A percentile compares a stretch with the other conserved stretches of the same genome.
These are phyloP conservation scores for Mixornis gularis DNA, from an alignment of 2,113 vertebrate genomes.

Conservation along the genomic window DNA sequence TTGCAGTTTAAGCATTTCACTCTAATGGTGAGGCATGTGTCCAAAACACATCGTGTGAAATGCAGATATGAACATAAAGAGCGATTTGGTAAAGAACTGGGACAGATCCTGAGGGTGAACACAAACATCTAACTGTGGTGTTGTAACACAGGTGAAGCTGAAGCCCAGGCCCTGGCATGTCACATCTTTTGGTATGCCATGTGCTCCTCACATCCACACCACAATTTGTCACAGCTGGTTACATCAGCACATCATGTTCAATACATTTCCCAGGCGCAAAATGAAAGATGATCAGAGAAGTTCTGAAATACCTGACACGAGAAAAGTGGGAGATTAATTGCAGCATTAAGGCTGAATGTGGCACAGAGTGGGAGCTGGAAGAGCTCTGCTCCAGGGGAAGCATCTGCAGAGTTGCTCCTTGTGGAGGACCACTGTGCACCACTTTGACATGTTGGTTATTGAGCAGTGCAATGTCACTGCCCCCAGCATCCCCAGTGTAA, in stretches of 20 bases:
- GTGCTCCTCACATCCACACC: not conserved
- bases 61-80: not conserved
- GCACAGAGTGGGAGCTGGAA: not conserved
- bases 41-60: not conserved
- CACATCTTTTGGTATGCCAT: not conserved
- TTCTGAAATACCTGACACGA: not conserved
- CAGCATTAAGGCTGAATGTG: not conserved
- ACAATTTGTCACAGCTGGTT: not conserved
- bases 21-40: not conserved
- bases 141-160: not conserved
- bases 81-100: not conserved
- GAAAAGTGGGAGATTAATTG: not conserved
- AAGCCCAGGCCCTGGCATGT: not conserved
- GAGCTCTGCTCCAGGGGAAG: not conserved
- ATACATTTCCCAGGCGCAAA: not conserved
- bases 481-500: not conserved
- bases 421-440: not conserved
- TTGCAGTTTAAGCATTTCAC: not conserved
- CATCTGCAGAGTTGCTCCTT: not conserved
- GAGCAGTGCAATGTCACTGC: accelerated
- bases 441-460: not conserved
- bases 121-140: not conserved
- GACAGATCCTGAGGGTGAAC: not conserved
- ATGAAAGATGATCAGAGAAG: not conserved
- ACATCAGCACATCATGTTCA: not conserved